Percentiles rank a stretch among this genome's conserved stretches.
Evolutionary conservation across 2,113 vertebrate genomes (phyloP).

Genomic region (Glaucidium brasilianum): DNA sequence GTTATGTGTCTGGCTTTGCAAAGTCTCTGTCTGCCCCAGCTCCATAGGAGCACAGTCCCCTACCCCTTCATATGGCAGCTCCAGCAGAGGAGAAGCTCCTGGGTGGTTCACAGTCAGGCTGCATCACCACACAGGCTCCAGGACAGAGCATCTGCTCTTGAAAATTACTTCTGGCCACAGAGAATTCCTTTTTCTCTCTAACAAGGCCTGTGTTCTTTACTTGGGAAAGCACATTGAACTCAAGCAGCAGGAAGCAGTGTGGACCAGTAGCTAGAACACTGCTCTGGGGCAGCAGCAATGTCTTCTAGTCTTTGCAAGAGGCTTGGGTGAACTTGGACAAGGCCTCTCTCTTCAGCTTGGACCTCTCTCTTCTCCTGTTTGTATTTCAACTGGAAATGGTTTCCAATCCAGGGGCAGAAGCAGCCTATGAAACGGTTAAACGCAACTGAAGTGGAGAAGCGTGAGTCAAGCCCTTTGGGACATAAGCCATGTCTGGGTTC

Average conservation of each 20-base stretch:
- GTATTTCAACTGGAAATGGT: not conserved
- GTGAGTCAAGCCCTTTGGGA: not conserved
- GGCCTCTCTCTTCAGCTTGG: not conserved
- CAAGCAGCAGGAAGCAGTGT: not conserved
- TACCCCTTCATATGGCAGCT: not conserved
- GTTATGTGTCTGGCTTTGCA: not conserved
- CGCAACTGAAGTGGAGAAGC: not conserved
- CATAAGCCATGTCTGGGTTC: not conserved
- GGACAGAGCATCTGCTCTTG: not conserved
- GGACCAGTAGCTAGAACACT: not conserved
- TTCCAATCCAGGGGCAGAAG: not conserved
- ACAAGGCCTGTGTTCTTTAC: not conserved
- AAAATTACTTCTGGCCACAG: not conserved
- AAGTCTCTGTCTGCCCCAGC: not conserved
- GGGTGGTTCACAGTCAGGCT: not conserved
- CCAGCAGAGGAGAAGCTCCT: not conserved
- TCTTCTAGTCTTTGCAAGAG: not conserved
- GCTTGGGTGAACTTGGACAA: not conserved
- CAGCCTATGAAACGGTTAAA: not conserved
- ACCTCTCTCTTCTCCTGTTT: not conserved
- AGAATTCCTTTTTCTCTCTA: not conserved
- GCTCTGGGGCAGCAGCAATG: not conserved
- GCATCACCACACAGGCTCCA: not conserved
- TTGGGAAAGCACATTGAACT: not conserved
- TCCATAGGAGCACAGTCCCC: not conserved